Conservation (phyloP, 2,797 vertebrate species). For the Scarus forsteni region DNA sequence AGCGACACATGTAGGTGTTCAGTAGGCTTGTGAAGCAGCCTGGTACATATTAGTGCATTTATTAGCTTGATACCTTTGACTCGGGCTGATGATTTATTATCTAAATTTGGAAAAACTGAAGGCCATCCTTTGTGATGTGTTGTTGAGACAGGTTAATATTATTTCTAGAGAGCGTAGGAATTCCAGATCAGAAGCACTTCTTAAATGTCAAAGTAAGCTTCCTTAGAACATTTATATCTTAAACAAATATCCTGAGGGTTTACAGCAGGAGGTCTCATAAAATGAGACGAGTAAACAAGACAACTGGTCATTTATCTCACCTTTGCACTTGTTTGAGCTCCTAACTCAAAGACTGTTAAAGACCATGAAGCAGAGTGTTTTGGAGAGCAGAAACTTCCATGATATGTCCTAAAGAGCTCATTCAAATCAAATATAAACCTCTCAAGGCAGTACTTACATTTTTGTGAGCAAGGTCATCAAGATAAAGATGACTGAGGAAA, state of each 20-base stretch:
- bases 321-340: constrained; percentile 7
- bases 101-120: not conserved
- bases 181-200: not conserved
- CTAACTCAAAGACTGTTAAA: constrained; percentile 13
- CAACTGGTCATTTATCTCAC: constrained; percentile 10
- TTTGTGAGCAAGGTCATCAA: not conserved
- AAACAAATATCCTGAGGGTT: constrained; percentile 9
- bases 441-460: not conserved
- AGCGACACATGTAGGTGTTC: constrained; percentile 8
- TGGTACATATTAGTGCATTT: too few relatives aligned
- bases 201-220: constrained; percentile 2
- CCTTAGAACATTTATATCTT: constrained; percentile 10
- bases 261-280: constrained; percentile 17
- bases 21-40: not conserved
- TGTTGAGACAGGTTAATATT: too few relatives aligned
- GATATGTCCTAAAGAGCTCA: constrained; percentile 7
- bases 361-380: constrained; percentile 14
- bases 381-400: not conserved
- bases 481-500: not conserved
- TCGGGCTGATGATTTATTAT: too few relatives aligned
- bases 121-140: too few relatives aligned
- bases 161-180: too few relatives aligned
- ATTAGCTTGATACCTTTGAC: too few relatives aligned
- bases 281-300: constrained; percentile 10
- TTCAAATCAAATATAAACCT: constrained; percentile 1